A percentile compares a stretch with the other conserved stretches of the same genome.
Conservation (phyloP, 2,797 vertebrate genomes). For the Scleropages formosus region DNA sequence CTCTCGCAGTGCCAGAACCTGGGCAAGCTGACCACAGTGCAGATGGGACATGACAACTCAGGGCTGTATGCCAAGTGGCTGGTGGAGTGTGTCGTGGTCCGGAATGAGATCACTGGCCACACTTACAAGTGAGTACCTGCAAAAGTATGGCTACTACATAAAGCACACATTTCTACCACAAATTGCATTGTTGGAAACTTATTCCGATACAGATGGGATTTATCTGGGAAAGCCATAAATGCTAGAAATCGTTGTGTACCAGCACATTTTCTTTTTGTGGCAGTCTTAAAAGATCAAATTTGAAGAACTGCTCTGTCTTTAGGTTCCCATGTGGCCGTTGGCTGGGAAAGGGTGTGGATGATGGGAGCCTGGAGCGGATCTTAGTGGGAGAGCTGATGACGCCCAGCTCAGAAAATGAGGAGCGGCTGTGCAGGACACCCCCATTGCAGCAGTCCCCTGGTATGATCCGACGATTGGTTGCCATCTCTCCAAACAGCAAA, state of each 20-base stretch:
- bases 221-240: not conserved
- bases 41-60: slow-evolving; percentile 98
- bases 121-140: slow-evolving; percentile 89
- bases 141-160: not conserved
- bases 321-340: slow-evolving; percentile 97
- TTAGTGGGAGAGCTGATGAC: slow-evolving; percentile 93
- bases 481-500: slow-evolving; percentile 95
- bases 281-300: too few species aligned
- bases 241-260: too few species aligned
- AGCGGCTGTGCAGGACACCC: slow-evolving; percentile 88
- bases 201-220: not conserved
- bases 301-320: not conserved
- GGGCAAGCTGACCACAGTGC: slow-evolving; percentile 95
- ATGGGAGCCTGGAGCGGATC: slow-evolving; percentile 94
- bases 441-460: slow-evolving; percentile 96
- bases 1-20: slow-evolving; percentile 89
- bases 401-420: slow-evolving; percentile 81
- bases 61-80: slow-evolving; percentile 98
- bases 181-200: too few species aligned
- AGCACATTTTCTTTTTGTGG: too few species aligned
- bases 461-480: slow-evolving; percentile 96
- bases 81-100: slow-evolving; percentile 92
- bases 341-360: slow-evolving; percentile 96
- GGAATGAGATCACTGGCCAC: slow-evolving; percentile 97
- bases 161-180: too few species aligned